These are phyloP conservation scores for Sinhomidia bicolor DNA, from an alignment of 2,888 invertebrate species.

Conservation along the genomic window DNA sequence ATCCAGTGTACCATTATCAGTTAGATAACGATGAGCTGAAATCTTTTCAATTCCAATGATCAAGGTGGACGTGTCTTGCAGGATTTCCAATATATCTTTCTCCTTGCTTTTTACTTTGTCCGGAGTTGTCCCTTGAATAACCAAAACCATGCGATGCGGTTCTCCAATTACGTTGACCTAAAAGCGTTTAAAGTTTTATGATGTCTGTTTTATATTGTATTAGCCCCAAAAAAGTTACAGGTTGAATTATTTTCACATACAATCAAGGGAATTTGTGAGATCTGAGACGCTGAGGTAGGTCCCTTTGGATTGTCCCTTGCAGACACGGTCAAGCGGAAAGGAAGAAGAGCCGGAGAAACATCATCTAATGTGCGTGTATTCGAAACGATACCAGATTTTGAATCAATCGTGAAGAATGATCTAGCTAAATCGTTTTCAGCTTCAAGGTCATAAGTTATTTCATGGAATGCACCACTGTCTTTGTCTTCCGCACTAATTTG, in stretches of 20 bases:
- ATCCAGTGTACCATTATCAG: constrained; percentile 89
- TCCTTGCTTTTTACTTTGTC: constrained; percentile 86
- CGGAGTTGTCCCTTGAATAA: constrained; percentile 88
- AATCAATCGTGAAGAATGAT: constrained; percentile 88
- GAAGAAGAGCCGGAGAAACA: constrained; percentile 85
- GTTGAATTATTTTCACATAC: constrained; percentile 56
- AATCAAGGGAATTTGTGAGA: constrained; percentile 78
- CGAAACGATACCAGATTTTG: constrained; percentile 89
- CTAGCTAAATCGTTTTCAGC: constrained; percentile 83
- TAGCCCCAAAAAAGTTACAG: neutral
- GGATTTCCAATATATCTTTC: constrained; percentile 84
- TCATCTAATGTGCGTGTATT: constrained; percentile 89
- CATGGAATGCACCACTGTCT: constrained; percentile 92
- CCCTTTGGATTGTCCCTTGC: constrained; percentile 88
- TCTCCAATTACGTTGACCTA: constrained; percentile 90
- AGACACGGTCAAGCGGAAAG: constrained; percentile 88
- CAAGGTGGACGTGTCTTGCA: constrained; percentile 89
- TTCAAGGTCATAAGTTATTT: constrained; percentile 86
- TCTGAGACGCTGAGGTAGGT: constrained; percentile 75
- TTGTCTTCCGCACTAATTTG: constrained; percentile 93
- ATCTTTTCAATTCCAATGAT: constrained; percentile 92
- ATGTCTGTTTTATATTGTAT: neutral
- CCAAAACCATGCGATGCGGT: constrained; percentile 89
- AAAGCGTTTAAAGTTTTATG: neutral
- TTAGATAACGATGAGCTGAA: constrained; percentile 88